Evolutionary conservation across 2,888 invertebrate species (phyloP).

Genomic region (Drosophila putrida): DNA sequence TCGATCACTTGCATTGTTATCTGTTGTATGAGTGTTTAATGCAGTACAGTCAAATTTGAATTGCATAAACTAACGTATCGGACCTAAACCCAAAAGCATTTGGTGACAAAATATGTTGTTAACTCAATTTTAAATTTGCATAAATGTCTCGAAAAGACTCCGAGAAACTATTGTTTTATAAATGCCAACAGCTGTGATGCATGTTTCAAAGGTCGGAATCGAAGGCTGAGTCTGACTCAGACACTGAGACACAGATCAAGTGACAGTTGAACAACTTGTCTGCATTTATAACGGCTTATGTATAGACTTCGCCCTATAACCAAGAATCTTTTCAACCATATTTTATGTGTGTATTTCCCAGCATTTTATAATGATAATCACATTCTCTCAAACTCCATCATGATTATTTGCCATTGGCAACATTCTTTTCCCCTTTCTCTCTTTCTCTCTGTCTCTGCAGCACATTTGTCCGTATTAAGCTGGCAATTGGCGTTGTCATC

Average conservation of each 20-base stretch:
- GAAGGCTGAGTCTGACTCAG: background rate
- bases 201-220: slow-evolving; percentile 11
- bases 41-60: slow-evolving; percentile 66
- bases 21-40: slow-evolving; percentile 33
- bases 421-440: background rate
- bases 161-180: slow-evolving; percentile 37
- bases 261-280: slow-evolving; percentile 29
- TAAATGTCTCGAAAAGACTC: slow-evolving; percentile 53
- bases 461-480: slow-evolving; percentile 66
- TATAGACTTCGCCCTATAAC: slow-evolving; percentile 11
- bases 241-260: slow-evolving; percentile 16
- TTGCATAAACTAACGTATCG: slow-evolving; percentile 60
- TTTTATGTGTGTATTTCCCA: background rate
- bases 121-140: slow-evolving; percentile 66
- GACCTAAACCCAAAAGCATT: slow-evolving; percentile 31
- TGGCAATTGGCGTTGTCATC: slow-evolving; percentile 72
- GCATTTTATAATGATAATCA: slow-evolving; percentile 48
- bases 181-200: slow-evolving; percentile 17
- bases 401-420: slow-evolving; percentile 63
- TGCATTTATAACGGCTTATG: slow-evolving; percentile 33
- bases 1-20: background rate
- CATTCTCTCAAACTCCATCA: slow-evolving; percentile 37
- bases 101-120: slow-evolving; percentile 38
- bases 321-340: background rate
- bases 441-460: background rate